Conservation (phyloP, 2,888 invertebrate genomes). For the Congeria kusceri region DNA sequence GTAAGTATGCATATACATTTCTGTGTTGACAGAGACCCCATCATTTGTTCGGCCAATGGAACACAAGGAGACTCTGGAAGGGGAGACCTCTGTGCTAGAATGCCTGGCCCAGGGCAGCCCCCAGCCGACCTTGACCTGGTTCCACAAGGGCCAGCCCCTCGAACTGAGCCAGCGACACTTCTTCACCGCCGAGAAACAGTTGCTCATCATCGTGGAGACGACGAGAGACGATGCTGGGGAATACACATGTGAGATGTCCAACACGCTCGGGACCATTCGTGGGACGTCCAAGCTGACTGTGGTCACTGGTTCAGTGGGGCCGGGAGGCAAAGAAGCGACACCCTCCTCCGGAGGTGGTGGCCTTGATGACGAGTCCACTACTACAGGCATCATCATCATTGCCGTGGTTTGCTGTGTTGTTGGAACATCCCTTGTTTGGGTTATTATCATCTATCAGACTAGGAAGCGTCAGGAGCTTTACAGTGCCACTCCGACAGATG, state of each 20-base stretch:
- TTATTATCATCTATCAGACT: constrained; percentile 95
- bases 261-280: constrained; percentile 92
- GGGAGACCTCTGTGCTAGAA: constrained; percentile 94
- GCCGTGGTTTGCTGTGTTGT: constrained; percentile 96
- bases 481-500: constrained; percentile 83
- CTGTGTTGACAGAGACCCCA: constrained; percentile 90
- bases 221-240: constrained; percentile 92
- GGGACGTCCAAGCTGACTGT: constrained; percentile 91
- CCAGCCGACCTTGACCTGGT: constrained; percentile 92
- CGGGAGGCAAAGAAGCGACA: constrained; percentile 85
- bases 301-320: constrained; percentile 86
- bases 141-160: constrained; percentile 92
- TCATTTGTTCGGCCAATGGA: constrained; percentile 94
- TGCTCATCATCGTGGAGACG: constrained; percentile 94
- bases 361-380: constrained; percentile 89
- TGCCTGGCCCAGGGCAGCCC: constrained; percentile 95
- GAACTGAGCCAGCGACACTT: constrained; percentile 92
- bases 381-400: constrained; percentile 94
- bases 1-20: neutral
- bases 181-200: constrained; percentile 94
- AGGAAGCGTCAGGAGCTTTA: constrained; percentile 87
- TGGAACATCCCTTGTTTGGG: constrained; percentile 96
- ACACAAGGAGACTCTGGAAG: constrained; percentile 92
- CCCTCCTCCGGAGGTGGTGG: constrained; percentile 37
- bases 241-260: constrained; percentile 96